Evolutionary conservation across 2,113 vertebrate species (phyloP).

Genomic region (Hippocampus barbouri): DNA sequence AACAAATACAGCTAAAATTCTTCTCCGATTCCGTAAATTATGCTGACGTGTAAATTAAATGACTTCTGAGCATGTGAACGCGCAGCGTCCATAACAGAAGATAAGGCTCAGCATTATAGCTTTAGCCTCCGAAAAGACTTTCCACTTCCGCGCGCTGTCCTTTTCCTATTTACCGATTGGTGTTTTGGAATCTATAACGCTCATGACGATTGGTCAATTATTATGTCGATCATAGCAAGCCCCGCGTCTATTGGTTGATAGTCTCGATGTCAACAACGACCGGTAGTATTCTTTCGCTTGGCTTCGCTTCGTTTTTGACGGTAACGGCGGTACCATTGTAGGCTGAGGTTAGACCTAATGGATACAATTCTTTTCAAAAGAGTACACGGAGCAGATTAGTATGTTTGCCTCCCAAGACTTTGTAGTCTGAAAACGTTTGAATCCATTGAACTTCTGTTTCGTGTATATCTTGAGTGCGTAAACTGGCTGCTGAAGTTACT

Average conservation of each 20-base stretch:
- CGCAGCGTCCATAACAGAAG: constrained; percentile 28
- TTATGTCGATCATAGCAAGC: constrained; percentile 40
- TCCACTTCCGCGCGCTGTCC: constrained; percentile 78
- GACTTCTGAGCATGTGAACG: background rate
- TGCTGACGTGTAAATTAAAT: background rate
- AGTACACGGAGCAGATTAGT: no score
- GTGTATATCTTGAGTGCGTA: background rate
- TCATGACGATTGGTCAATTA: constrained; percentile 42
- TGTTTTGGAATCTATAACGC: rapidly evolving
- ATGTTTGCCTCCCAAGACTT: background rate
- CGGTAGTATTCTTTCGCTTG: background rate
- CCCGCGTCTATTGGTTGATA: constrained; percentile 40
- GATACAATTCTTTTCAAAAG: background rate
- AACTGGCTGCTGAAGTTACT: background rate
- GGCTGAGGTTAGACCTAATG: background rate
- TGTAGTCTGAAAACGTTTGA: background rate
- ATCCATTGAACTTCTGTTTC: constrained; percentile 27
- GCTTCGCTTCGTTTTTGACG: background rate
- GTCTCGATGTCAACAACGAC: constrained; percentile 14
- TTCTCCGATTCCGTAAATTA: background rate
- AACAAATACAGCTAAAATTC: background rate
- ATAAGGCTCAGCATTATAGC: constrained; percentile 34
- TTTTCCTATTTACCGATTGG: constrained; percentile 57
- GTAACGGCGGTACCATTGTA: background rate
- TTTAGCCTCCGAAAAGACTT: constrained; percentile 44